A percentile compares a stretch with the other conserved stretches of the same genome.
These are phyloP conservation scores for Iphiclides podalirius DNA, from an alignment of 2,888 invertebrate genomes.

Conservation along the genomic window DNA sequence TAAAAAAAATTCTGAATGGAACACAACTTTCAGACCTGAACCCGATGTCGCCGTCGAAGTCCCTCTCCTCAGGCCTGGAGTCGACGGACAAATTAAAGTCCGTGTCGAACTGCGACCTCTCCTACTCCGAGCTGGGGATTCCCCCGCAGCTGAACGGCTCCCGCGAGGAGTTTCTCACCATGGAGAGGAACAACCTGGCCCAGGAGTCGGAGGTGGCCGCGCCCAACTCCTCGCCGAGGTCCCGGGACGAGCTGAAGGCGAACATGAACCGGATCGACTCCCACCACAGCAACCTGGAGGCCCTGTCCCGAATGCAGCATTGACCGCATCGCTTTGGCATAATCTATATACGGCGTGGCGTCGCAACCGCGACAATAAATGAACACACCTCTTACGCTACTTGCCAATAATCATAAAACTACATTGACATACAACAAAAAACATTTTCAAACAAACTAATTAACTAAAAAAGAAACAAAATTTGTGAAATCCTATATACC, in stretches of 20 bases:
- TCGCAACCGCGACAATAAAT: no score
- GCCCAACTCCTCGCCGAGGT: conserved; percentile 28
- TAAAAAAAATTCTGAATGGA: no score
- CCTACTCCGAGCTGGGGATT: conserved; percentile 39
- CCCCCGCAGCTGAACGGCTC: conserved; percentile 52
- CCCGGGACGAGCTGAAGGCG: conserved; percentile 60
- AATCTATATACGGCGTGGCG: no score
- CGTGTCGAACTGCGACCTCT: conserved; percentile 54
- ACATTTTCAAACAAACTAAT: no score
- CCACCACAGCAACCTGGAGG: conserved; percentile 65
- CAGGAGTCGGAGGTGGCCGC: conserved; percentile 35
- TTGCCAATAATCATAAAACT: no score
- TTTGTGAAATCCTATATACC: no score
- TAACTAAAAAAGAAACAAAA: no score
- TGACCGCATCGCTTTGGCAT: not conserved
- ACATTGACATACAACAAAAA: no score
- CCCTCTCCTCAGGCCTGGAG: conserved; percentile 57
- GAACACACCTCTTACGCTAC: no score
- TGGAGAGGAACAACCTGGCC: conserved; percentile 47
- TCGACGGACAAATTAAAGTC: conserved; percentile 40
- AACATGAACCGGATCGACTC: conserved; percentile 76
- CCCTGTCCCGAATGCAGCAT: conserved; percentile 39
- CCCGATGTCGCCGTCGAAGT: conserved; percentile 49
- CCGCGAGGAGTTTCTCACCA: conserved; percentile 50
- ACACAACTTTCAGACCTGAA: conserved; percentile 35